phyloP scores from a whole-genome alignment of 2,797 vertebrate genomes.

The Rhinichthys osculus region DNA sequence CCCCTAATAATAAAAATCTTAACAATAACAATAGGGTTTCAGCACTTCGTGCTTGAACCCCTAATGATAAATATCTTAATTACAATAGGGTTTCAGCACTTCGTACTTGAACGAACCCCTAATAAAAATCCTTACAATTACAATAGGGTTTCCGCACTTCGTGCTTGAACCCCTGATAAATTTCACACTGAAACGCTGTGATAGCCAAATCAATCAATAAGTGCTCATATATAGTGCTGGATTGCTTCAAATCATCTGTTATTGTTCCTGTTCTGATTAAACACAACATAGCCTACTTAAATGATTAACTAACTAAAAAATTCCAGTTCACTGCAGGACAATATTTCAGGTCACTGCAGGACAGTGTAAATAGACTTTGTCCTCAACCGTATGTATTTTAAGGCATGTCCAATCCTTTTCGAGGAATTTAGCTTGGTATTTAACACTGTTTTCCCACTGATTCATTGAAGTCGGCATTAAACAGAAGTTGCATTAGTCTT shows the following conservation, averaged over 20 bases:
- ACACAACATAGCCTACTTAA: not conserved
- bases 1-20: no score
- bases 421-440: not conserved
- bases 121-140: no score
- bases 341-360: not conserved
- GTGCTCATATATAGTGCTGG: not conserved
- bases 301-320: slow-evolving; percentile 22
- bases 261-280: not conserved
- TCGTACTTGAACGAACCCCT: no score
- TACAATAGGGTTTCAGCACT: no score
- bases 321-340: not conserved
- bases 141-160: no score
- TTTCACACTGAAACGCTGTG: not conserved
- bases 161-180: no score
- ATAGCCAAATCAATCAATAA: not conserved
- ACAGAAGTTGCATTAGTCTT: not conserved
- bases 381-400: not conserved
- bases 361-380: not conserved
- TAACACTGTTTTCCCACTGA: not conserved
- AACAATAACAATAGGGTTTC: no score
- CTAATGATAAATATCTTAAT: no score
- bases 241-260: slow-evolving; percentile 8
- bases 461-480: not conserved
- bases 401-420: not conserved
- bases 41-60: no score